Conservation (phyloP, 1,140 invertebrate genomes). For the Drosophila repleta region DNA sequence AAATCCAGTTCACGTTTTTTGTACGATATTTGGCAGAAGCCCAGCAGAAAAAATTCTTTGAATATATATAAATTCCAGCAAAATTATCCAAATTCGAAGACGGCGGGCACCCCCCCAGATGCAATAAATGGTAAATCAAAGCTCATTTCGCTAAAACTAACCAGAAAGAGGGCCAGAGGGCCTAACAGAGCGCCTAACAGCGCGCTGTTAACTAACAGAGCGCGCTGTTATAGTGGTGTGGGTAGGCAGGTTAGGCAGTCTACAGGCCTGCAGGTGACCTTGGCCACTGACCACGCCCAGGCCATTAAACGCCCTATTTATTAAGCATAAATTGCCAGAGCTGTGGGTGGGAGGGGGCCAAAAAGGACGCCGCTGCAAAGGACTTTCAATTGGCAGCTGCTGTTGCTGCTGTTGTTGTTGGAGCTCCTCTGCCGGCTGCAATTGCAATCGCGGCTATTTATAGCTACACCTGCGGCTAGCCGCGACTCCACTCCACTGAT, state of each 20-base stretch:
- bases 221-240: too few species aligned
- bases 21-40: too few species aligned
- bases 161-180: too few species aligned
- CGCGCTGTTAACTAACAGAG: constrained; percentile 31
- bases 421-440: neutral
- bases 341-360: neutral
- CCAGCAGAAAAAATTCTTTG: too few species aligned
- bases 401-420: constrained; percentile 28
- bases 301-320: constrained; percentile 52
- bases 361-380: constrained; percentile 47
- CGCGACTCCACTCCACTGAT: constrained; percentile 28
- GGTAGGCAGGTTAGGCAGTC: too few species aligned
- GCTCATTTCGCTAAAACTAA: too few species aligned
- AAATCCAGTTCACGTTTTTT: too few species aligned
- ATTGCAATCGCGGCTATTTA: constrained; percentile 55
- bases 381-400: constrained; percentile 55
- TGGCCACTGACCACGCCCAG: constrained; percentile 29
- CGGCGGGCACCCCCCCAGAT: too few species aligned
- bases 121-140: neutral
- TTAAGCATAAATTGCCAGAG: constrained; percentile 75
- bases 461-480: constrained; percentile 43
- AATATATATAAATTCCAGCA: too few species aligned
- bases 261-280: constrained; percentile 21
- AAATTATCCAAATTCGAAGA: neutral
- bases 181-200: neutral